A percentile compares a stretch with the other conserved stretches of the same genome.
Conservation (phyloP, 2,797 vertebrate genomes). For the Microctenopoma steveboyesi region DNA sequence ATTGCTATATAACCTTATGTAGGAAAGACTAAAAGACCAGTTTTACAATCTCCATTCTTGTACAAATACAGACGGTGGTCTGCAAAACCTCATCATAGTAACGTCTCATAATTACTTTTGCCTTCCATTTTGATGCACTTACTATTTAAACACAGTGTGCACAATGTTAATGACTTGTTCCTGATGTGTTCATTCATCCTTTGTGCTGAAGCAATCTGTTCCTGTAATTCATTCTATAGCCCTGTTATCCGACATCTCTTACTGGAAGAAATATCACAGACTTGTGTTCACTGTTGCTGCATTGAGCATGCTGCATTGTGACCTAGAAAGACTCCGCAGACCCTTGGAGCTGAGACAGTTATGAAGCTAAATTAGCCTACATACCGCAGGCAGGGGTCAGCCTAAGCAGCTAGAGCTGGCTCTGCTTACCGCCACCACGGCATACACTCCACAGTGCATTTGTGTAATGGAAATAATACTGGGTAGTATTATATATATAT, state of each 20-base stretch:
- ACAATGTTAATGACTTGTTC: conserved; percentile 71
- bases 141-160: conserved; percentile 67
- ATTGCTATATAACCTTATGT: no score
- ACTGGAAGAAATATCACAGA: conserved; percentile 66
- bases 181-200: conserved; percentile 78
- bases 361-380: conserved; percentile 76
- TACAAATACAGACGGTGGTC: background rate
- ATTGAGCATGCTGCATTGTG: conserved; percentile 73
- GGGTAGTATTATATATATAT: no score
- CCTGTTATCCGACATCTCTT: conserved; percentile 59
- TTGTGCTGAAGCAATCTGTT: conserved; percentile 76
- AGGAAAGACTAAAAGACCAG: conserved; percentile 4
- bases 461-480: conserved; percentile 34
- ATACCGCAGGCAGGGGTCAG: conserved; percentile 57
- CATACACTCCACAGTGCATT: conserved; percentile 10
- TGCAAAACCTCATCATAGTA: conserved; percentile 48
- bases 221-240: conserved; percentile 69
- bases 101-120: conserved; percentile 65
- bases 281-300: conserved; percentile 67
- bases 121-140: conserved; percentile 45
- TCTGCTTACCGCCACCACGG: conserved; percentile 29
- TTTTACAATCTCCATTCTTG: conserved; percentile 4
- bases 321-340: conserved; percentile 74
- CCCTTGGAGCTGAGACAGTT: conserved; percentile 66
- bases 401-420: conserved; percentile 40